Evolutionary conservation across 2,888 invertebrate species (phyloP), one percentile per base, ranked within the genome.

Genomic region (Atethmia centrago): DNA sequence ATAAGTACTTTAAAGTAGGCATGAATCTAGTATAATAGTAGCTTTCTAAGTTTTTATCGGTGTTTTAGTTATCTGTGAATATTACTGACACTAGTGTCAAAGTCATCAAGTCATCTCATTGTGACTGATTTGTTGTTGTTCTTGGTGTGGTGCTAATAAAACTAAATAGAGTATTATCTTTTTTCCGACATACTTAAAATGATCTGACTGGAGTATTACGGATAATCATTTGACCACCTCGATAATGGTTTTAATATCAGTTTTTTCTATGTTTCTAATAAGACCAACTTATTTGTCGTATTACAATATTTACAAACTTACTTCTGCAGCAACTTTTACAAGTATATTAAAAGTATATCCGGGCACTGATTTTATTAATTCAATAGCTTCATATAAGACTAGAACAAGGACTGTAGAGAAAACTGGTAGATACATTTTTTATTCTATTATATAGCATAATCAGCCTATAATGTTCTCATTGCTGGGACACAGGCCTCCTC

Each of bases 241-340:
- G 12, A 62, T 28, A 56, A 86, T 86, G 86, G 66, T 59, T 59
- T 49, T 85, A 53, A 75, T 66, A 81, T 74, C 84, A 70, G 31
- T 82, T 31, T n/a, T 79, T 51, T 78, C 63, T 16, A 64, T 63
- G 36, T 64, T 82, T n/a, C 10, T 78, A 56, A 14, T 65, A 19
- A 75, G 64, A 59, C 47, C 76, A 25, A 69, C n/a, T 1, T 72
- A n/a, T 62, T 19, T 68, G n/a, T 40, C 45, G 1, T 58, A 45
- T 45, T 58, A 28, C 58, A 74, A 31, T 59, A 59, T 59, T 62
- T 45, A 42, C 36, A 83, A 71, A 65, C 14, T 53, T 10, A 42
- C 10, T 25, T 40, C 63, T 61, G 10, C 58, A 36, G 21, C 31
- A 59, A 56, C n/a, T 31, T 59, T 21, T n/a, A 61, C 40, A n/a